Base-by-base conservation (phyloP, 2,797 vertebrate genomes). In the Rhabdomys pumilio region DNA sequence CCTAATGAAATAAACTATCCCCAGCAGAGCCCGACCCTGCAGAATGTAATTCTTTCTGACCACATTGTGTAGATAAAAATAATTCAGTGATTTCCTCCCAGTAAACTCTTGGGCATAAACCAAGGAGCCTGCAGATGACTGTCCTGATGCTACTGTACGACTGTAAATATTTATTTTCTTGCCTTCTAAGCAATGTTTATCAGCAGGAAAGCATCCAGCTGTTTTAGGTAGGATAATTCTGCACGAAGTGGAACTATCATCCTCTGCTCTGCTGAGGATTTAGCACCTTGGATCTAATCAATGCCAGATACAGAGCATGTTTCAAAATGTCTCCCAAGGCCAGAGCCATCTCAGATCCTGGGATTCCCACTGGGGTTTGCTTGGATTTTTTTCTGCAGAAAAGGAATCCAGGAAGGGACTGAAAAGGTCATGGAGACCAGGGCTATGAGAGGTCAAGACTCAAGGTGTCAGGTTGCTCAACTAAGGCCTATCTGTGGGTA, bases 71-170 rank as follows among this genome's bases (percentile, higher is more conserved):
- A 97, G 95, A 97, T 97, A 97, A 97, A 97, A 97, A 97, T 94
- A 97, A 97, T 93, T 97, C 93, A 96, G 96, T 65, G 92, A 97
- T 98, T 97, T 97, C 84, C 93, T 94, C 89, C 89, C 92, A 95
- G 73, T 87, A 85, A 97, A 93, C 75, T 90, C 95, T 85, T 96
- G 89, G 94, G 93, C 41, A 95, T 73, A 91, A 77, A 95, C 90
- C 93, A 98, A 97, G 92, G 91, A 93, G 83, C 94, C 90, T 93
- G 73, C 80, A 90, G 80, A 55, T 90, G 82, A 87, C 90, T 91
- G 57, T 87, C 80, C 53, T 81, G 73, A 93, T 77, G 85, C 79
- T 94, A 77, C 91, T 67, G 86, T 89, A 84, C 15, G 38, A 55
- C 1, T 50, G 92, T 91, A 95, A 97, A 89, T 90, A 93, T 79